Evolutionary conservation across 2,888 invertebrate genomes (phyloP).

Genomic region (Omphaloscelis lunosa): DNA sequence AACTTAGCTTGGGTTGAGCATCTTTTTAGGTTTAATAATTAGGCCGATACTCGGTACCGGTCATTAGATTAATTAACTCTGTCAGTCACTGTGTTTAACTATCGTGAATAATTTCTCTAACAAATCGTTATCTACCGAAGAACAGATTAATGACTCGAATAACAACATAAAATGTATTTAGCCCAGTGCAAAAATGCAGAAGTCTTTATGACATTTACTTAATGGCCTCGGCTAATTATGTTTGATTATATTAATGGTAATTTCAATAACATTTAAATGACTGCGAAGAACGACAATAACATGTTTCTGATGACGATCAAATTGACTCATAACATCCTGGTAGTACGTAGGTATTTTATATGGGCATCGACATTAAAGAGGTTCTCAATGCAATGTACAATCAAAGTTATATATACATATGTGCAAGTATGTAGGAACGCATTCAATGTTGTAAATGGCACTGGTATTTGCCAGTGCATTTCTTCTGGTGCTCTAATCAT

Average conservation of each 20-base stretch:
- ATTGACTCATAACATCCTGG: conserved; percentile 38
- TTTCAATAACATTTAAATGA: conserved; percentile 46
- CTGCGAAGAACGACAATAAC: conserved; percentile 44
- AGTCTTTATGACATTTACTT: conserved; percentile 27
- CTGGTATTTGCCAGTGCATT: conserved; percentile 3
- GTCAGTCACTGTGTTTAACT: not conserved
- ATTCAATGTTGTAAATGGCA: not conserved
- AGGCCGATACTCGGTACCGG: not conserved
- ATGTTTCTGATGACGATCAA: conserved; percentile 37
- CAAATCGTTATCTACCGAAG: not conserved
- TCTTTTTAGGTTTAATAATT: not conserved
- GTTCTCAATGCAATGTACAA: not conserved
- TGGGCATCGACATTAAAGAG: conserved; percentile 15
- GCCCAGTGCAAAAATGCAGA: conserved; percentile 22
- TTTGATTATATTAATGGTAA: conserved; percentile 37
- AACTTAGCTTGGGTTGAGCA: not conserved
- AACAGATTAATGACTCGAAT: not conserved
- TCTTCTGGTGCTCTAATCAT: not conserved
- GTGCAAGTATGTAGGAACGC: not conserved
- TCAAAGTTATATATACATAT: not conserved
- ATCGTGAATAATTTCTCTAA: conserved; percentile 4
- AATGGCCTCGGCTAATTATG: conserved; percentile 30
- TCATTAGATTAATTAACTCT: conserved; percentile 10
- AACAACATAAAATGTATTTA: not conserved
- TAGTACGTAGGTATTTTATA: conserved; percentile 28